Conservation (phyloP, 2,113 vertebrate species). For the Nothoprocta pentlandii region DNA sequence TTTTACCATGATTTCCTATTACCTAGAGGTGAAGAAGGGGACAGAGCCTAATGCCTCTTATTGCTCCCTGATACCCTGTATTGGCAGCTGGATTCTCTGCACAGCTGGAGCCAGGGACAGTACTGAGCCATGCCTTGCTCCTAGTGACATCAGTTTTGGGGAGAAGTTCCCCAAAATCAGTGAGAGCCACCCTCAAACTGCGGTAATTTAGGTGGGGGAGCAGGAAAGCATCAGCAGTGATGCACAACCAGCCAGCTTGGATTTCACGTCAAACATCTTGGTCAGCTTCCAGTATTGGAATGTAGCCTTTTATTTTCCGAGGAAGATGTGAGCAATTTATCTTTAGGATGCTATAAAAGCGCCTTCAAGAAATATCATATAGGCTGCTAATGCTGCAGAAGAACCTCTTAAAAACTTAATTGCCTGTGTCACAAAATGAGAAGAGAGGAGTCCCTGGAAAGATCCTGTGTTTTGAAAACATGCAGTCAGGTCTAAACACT, state of each 20-base stretch:
- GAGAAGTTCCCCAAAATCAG: background rate
- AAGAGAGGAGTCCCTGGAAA: constrained; percentile 39
- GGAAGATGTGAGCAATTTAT: constrained; percentile 36
- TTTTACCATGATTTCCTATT: background rate
- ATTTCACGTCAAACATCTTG: background rate
- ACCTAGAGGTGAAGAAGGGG: background rate
- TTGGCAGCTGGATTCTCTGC: background rate
- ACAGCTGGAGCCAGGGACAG: background rate
- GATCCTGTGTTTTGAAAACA: constrained; percentile 36
- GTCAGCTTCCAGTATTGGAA: background rate
- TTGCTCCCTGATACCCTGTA: background rate
- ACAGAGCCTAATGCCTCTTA: background rate
- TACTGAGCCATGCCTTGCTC: background rate
- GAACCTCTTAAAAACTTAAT: constrained; percentile 61
- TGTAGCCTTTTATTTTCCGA: background rate
- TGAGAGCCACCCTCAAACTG: background rate
- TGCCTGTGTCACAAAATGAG: constrained; percentile 56
- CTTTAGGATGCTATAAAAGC: constrained; percentile 45
- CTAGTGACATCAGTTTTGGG: rapidly evolving
- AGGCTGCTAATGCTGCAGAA: constrained; percentile 33
- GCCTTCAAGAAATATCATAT: constrained; percentile 26
- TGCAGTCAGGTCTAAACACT: constrained; percentile 14
- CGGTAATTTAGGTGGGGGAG: background rate
- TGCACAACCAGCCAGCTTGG: background rate
- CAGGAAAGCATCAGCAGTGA: background rate